These are phyloP conservation scores for Orcinus orca DNA, from an alignment of 2,113 vertebrate species.

Conservation along the genomic window DNA sequence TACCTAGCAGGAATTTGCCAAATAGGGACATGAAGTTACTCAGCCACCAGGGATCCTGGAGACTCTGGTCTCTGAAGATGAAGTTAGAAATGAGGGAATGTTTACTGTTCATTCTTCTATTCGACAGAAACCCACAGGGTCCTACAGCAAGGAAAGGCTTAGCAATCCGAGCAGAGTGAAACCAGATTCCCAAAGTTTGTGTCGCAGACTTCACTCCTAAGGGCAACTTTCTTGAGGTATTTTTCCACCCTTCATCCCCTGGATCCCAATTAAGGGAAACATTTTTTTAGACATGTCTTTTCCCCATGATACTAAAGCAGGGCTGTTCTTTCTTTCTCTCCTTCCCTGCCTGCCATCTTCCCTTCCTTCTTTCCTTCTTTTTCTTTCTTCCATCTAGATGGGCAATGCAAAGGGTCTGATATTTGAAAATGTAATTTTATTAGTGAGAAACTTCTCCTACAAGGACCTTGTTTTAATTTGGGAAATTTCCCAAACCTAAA, in stretches of 20 bases:
- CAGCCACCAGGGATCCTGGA: neutral
- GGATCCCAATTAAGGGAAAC: neutral
- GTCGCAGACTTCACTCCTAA: neutral
- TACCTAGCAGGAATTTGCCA: neutral
- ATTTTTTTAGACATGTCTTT: neutral
- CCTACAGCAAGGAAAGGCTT: neutral
- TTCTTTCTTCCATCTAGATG: neutral
- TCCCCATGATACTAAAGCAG: neutral
- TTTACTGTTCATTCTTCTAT: neutral
- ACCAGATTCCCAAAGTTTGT: neutral
- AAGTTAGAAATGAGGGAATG: neutral
- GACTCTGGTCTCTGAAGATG: neutral
- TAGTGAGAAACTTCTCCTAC: neutral
- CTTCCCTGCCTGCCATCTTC: neutral
- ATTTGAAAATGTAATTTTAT: neutral
- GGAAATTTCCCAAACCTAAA: conserved; percentile 9
- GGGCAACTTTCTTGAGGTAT: neutral
- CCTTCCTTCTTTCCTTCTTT: neutral
- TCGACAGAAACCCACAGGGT: neutral
- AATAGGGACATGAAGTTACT: neutral
- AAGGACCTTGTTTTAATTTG: neutral
- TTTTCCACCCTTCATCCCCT: neutral
- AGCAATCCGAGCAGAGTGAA: neutral
- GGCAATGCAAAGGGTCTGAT: neutral
- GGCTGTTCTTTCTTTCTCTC: neutral